These are phyloP conservation scores for Polypedilum pembai DNA, from an alignment of 1,140 invertebrate genomes.

Conservation along the genomic window DNA sequence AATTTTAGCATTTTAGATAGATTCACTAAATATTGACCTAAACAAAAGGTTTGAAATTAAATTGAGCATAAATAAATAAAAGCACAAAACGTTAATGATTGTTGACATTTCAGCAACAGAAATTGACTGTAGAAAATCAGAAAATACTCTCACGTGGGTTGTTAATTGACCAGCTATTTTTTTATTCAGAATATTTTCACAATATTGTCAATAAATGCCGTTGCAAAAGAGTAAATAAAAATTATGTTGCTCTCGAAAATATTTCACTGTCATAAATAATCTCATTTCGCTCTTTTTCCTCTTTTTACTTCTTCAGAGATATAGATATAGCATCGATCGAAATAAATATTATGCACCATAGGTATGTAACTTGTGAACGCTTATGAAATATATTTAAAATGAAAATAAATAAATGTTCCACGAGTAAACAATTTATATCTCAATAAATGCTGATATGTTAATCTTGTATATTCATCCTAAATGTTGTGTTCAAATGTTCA, in stretches of 20 bases:
- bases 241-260: neutral
- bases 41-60: too few relatives aligned
- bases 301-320: neutral
- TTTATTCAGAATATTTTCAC: slow-evolving; percentile 4
- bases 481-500: too few relatives aligned
- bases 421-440: slow-evolving; percentile 26
- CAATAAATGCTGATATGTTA: slow-evolving; percentile 19
- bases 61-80: too few relatives aligned
- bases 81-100: too few relatives aligned
- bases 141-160: neutral
- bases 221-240: neutral
- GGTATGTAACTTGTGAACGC: neutral
- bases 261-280: slow-evolving; percentile 19
- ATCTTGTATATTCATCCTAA: neutral
- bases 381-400: slow-evolving; percentile 3
- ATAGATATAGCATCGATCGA: neutral
- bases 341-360: neutral
- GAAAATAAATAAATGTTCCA: slow-evolving; percentile 20
- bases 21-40: too few relatives aligned
- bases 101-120: too few relatives aligned
- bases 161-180: slow-evolving; percentile 7
- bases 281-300: neutral
- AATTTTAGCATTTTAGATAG: too few relatives aligned
- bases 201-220: slow-evolving; percentile 9
- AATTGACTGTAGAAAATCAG: too few relatives aligned